These are phyloP conservation scores for Chloroclystis v-ata DNA, from an alignment of 2,888 invertebrate genomes.

Conservation along the genomic window DNA sequence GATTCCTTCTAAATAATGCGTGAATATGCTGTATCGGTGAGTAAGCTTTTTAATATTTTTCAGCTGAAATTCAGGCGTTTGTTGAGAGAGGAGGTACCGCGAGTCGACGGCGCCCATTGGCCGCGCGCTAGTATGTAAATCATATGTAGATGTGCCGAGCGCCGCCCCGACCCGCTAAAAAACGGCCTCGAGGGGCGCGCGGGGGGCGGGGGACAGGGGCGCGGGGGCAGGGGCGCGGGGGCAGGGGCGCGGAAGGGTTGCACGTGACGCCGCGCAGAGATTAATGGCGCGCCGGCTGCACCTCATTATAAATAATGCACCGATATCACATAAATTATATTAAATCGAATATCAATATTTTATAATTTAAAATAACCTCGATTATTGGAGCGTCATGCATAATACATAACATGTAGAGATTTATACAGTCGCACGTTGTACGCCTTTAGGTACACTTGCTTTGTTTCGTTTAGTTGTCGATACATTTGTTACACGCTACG, in stretches of 20 bases:
- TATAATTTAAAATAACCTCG: conserved; percentile 2
- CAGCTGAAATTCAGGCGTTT: conserved; percentile 2
- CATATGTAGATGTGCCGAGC: conserved; percentile 52
- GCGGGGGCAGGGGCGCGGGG: conserved; percentile 24
- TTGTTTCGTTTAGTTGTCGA: too few species aligned
- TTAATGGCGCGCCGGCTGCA: conserved; percentile 40
- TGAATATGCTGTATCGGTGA: too few species aligned
- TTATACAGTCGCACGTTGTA: too few species aligned
- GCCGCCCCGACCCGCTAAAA: conserved; percentile 32
- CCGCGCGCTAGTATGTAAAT: conserved; percentile 55
- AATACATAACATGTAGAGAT: too few species aligned
- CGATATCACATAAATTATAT: conserved; percentile 18
- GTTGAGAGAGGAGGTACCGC: neutral
- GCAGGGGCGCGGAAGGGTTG: conserved; percentile 34
- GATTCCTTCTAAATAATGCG: too few species aligned
- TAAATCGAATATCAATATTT: conserved; percentile 16
- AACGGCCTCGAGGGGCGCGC: conserved; percentile 14
- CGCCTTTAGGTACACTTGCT: too few species aligned
- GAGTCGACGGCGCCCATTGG: conserved; percentile 13
- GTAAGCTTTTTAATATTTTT: too few species aligned
- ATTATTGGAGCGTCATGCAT: too few species aligned
- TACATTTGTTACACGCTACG: too few species aligned
- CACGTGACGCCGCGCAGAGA: conserved; percentile 50
- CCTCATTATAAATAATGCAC: conserved; percentile 21
- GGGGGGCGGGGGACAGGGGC: conserved; percentile 17